Percentiles rank a stretch among this genome's conserved stretches.
These are phyloP conservation scores for Acanthopagrus latus DNA, from an alignment of 2,797 vertebrate genomes.

Conservation along the genomic window DNA sequence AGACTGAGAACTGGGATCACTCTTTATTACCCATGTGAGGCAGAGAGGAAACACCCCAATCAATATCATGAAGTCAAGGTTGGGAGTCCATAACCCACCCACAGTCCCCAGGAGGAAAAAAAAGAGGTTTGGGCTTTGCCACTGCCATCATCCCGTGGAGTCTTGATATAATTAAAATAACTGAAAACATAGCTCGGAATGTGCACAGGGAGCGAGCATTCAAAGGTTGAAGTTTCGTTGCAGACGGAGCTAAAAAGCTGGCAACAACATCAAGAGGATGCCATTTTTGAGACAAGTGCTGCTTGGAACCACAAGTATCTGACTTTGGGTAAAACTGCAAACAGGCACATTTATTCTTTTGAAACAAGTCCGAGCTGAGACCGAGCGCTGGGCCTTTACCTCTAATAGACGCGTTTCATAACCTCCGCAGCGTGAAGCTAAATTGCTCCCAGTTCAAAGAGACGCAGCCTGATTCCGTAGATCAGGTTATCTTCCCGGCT, in stretches of 20 bases:
- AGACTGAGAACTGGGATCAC: background rate
- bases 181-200: background rate
- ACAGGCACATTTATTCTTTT: conserved; percentile 6
- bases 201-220: background rate
- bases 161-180: too few species aligned
- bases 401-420: conserved; percentile 25
- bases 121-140: background rate
- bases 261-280: background rate
- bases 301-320: conserved; percentile 5
- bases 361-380: background rate
- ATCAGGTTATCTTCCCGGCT: conserved; percentile 65
- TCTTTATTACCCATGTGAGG: background rate
- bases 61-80: conserved; percentile 22
- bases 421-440: conserved; percentile 16
- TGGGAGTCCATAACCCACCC: background rate
- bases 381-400: background rate
- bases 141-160: too few species aligned
- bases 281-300: background rate
- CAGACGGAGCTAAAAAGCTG: background rate
- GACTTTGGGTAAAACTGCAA: background rate
- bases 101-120: too few species aligned
- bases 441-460: conserved; percentile 49
- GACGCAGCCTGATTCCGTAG: conserved; percentile 48
- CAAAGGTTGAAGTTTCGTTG: too few species aligned
- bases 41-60: background rate